Conservation (phyloP, 2,113 vertebrate genomes). For the Myrmecophaga tridactyla region DNA sequence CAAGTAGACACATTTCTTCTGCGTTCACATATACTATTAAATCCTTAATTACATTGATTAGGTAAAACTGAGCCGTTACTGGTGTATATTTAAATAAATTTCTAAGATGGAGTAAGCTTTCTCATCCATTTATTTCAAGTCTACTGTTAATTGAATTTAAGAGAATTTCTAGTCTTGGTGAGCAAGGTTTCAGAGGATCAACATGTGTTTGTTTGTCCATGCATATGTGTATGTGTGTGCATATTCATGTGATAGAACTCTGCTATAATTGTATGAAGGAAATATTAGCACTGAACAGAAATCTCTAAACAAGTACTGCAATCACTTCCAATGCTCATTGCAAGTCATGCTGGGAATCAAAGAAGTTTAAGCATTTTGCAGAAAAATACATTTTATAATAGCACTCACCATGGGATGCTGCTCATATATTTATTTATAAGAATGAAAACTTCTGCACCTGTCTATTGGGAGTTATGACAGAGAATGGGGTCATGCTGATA, state of each 20-base stretch:
- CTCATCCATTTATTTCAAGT: neutral
- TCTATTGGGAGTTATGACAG: neutral
- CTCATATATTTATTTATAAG: constrained; percentile 23
- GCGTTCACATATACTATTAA: neutral
- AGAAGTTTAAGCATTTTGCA: neutral
- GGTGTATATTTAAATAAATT: neutral
- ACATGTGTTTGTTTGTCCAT: neutral
- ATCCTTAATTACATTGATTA: neutral
- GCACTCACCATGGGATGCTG: neutral
- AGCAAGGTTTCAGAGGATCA: neutral
- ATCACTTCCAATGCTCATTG: neutral
- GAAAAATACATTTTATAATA: constrained; percentile 50
- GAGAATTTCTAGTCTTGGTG: neutral
- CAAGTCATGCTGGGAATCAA: neutral
- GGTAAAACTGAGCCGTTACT: neutral
- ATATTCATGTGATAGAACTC: neutral
- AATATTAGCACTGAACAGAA: neutral
- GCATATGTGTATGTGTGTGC: neutral
- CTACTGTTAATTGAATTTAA: neutral
- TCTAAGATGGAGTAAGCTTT: neutral
- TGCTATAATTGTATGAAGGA: neutral
- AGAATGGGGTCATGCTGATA: neutral
- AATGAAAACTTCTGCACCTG: neutral
- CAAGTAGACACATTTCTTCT: neutral
- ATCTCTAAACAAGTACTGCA: constrained; percentile 11